A percentile compares a stretch with the other conserved stretches of the same genome.
Conservation (phyloP, 2,888 invertebrate species). For the Aporophyla lueneburgensis region DNA sequence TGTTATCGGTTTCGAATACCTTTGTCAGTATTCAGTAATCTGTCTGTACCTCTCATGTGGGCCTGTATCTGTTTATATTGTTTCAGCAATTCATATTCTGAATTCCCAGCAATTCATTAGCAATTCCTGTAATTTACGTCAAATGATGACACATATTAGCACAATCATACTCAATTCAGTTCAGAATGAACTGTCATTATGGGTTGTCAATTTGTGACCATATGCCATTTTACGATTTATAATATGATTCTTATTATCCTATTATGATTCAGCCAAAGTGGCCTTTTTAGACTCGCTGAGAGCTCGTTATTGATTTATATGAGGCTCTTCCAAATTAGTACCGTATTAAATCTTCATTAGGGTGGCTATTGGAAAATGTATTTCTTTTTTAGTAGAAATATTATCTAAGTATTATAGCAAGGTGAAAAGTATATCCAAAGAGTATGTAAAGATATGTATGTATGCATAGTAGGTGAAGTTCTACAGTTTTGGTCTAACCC, state of each 20-base stretch:
- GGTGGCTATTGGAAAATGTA: background rate
- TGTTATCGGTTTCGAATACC: slow-evolving; percentile 55
- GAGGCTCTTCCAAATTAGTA: background rate
- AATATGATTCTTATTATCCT: too few species aligned
- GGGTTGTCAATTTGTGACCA: too few species aligned
- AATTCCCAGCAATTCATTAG: too few species aligned
- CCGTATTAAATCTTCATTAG: background rate
- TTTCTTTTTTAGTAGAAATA: background rate
- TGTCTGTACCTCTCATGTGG: slow-evolving; percentile 48
- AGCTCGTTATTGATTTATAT: slow-evolving; percentile 11
- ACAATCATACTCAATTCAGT: too few species aligned
- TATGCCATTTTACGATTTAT: too few species aligned
- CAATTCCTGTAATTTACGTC: too few species aligned
- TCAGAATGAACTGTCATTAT: too few species aligned
- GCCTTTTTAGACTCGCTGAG: too few species aligned
- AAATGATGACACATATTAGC: too few species aligned
- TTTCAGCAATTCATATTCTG: too few species aligned
- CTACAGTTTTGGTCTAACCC: background rate
- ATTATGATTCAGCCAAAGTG: too few species aligned
- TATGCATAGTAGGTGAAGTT: background rate
- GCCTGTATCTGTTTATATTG: slow-evolving; percentile 26
- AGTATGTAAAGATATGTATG: too few species aligned
- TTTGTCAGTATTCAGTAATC: slow-evolving; percentile 59
- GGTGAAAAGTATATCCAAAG: background rate
- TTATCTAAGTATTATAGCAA: background rate